These are phyloP conservation scores for Larimichthys polyactis DNA, from an alignment of 2,113 vertebrate species.

Conservation along the genomic window DNA sequence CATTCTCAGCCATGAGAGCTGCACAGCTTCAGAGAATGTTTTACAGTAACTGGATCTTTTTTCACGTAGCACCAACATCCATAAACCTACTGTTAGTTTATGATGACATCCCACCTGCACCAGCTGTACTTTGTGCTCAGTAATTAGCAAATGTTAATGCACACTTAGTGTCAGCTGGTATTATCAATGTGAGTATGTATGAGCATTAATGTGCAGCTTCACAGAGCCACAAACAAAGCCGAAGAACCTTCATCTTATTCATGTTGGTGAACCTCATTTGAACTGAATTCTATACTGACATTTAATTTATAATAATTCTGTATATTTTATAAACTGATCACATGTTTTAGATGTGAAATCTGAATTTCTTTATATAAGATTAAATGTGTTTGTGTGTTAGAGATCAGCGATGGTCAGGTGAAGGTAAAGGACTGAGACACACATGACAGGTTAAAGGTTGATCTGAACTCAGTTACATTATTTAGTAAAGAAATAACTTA, in stretches of 20 bases:
- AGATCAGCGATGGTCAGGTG: neutral
- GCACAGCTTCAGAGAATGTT: too few relatives aligned
- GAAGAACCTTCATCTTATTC: too few relatives aligned
- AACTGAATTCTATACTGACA: too few relatives aligned
- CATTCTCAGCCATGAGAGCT: too few relatives aligned
- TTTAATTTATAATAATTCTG: too few relatives aligned
- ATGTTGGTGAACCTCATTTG: too few relatives aligned
- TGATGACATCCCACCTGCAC: neutral
- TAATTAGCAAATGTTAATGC: neutral
- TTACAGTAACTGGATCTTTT: neutral
- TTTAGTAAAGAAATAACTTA: neutral
- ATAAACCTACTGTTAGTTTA: neutral
- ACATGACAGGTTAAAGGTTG: neutral
- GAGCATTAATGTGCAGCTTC: too few relatives aligned
- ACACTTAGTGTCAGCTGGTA: neutral
- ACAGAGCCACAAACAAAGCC: too few relatives aligned
- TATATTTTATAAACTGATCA: too few relatives aligned
- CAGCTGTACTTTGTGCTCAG: neutral
- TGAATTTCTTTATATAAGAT: too few relatives aligned
- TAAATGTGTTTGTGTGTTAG: neutral
- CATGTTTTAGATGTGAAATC: too few relatives aligned
- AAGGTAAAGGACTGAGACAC: neutral
- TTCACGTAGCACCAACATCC: neutral
- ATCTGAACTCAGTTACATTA: neutral
- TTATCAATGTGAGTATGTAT: too few relatives aligned